Base-by-base conservation (phyloP, 1,140 invertebrate genomes). In the Stegodyphus mimosarum region DNA sequence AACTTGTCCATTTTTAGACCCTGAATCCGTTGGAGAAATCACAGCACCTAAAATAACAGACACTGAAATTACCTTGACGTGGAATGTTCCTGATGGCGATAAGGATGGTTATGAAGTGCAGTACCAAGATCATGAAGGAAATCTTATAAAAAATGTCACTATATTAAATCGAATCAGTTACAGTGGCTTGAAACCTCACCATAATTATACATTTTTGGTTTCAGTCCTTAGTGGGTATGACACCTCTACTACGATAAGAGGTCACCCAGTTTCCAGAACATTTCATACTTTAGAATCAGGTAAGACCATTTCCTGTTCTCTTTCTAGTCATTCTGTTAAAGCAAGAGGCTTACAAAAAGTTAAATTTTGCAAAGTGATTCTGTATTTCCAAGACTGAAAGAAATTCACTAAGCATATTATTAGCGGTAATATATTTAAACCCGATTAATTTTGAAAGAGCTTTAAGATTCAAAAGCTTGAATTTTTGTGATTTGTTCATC, bases 121-220 rank as follows among this genome's bases (percentile, higher is more conserved):
- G 89, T 97, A 96, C 90, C 91, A 96, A 51, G 94, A 93, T 87
- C 92, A 94, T 33, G 70, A 88, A 72, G 88, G 88, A n/a, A 89
- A 90, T 50, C 92, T 95, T 9, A 92, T 94, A 50, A 93, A 95
- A 89, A 96, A 95, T 90, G 91, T 94, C 52, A 96, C 95, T 4
- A 92, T 93, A 13, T 91, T 92, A 67, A 93, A 94, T 87, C 92
- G 91, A 60, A 95, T 97, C 33, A 94, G 93, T 10, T 94, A 97
- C n/a, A 91, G 88, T 9, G 94, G 94, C 53, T 91, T 98, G 53
- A 94, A 93, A 88, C 96, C 96, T 0, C 94, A 96, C 90, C 91
- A 94, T 77, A 95, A 96, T 90, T 98, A 98, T 89, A 97, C 96
- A 1, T 97, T 98, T 90, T 96, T 96, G 0, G 93, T 98, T 7